Evolutionary conservation across 2,797 vertebrate species (phyloP).

Genomic region (Anguilla marmorata): DNA sequence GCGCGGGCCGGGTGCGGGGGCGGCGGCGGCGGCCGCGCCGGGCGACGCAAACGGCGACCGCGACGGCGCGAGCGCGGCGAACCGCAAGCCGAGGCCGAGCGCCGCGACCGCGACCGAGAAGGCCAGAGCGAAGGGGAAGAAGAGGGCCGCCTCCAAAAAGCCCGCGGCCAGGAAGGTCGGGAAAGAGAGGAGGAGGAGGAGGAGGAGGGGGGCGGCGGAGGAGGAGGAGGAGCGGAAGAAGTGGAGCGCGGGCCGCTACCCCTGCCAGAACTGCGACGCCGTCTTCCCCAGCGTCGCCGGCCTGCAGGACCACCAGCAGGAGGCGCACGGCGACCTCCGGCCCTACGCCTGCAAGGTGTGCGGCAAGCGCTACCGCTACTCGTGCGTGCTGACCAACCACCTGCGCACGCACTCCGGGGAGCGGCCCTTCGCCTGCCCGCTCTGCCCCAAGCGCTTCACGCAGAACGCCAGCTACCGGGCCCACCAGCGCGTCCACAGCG

Average conservation of each 20-base stretch:
- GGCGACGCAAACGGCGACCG: too few relatives aligned
- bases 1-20: not conserved
- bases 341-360: constrained; percentile 36
- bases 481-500: constrained; percentile 27
- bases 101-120: not conserved
- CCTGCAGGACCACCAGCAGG: constrained; percentile 26
- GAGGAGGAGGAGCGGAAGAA: not conserved
- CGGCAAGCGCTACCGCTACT: constrained; percentile 33
- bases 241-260: constrained; percentile 2
- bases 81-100: too few relatives aligned
- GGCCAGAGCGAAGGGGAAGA: not conserved
- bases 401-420: constrained; percentile 30
- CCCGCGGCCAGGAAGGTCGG: not conserved
- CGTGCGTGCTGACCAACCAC: constrained; percentile 37
- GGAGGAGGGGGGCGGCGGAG: not conserved
- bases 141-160: not conserved
- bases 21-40: not conserved
- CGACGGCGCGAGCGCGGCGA: too few relatives aligned
- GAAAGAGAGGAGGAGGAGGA: not conserved
- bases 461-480: constrained; percentile 27
- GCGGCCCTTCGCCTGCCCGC: constrained; percentile 17
- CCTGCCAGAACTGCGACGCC: constrained; percentile 23
- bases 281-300: not conserved
- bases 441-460: constrained; percentile 33
- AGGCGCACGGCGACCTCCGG: constrained; percentile 23